A percentile compares a stretch with the other conserved stretches of the same genome.
Conservation (phyloP, 2,888 invertebrate genomes). For the Philhelius pedissequus region DNA sequence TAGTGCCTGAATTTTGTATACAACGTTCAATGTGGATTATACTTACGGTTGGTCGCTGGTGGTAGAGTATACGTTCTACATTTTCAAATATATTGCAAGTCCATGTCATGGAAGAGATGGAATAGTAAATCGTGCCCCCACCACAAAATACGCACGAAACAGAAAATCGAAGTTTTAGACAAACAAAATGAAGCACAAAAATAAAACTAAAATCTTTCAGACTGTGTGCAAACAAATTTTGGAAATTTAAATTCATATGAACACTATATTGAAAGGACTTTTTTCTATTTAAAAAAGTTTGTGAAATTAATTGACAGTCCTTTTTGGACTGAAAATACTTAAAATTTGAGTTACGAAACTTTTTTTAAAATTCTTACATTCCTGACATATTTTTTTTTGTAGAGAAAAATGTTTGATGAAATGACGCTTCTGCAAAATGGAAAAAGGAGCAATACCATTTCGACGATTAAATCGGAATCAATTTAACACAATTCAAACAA, state of each 20-base stretch:
- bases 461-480: too few species aligned
- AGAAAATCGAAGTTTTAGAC: background rate
- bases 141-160: background rate
- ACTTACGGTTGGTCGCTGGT: too few species aligned
- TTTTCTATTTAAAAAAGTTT: background rate
- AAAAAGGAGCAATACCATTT: too few species aligned
- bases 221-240: background rate
- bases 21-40: background rate
- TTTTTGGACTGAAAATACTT: too few species aligned
- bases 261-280: background rate
- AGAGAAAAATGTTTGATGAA: too few species aligned
- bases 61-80: background rate
- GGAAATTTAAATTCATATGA: background rate
- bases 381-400: too few species aligned
- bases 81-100: background rate
- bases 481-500: too few species aligned
- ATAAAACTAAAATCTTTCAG: background rate
- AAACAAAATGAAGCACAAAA: background rate
- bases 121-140: background rate
- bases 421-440: too few species aligned
- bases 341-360: too few species aligned
- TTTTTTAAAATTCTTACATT: too few species aligned
- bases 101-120: conserved; percentile 5
- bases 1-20: background rate
- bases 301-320: too few species aligned